Evolutionary conservation across 2,888 invertebrate species (phyloP), one percentile per base, ranked within the genome.

Genomic region (Malacosoma neustria): DNA sequence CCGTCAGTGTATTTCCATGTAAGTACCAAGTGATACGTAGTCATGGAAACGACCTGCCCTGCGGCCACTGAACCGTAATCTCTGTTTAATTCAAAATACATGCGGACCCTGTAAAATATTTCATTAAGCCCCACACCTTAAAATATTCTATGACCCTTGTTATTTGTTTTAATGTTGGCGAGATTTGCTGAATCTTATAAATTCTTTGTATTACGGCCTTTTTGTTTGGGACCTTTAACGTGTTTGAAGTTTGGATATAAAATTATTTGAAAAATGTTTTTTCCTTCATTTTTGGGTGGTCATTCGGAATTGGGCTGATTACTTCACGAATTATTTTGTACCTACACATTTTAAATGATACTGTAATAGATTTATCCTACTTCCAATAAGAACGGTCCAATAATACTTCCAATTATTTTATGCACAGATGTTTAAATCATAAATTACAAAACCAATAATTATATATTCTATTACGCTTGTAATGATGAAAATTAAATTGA

Each of bases 51-150:
- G 40, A 43, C 43, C 38, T 41, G 43, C 45, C 35, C 33, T 11
- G 43, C 41, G 45, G 48, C 43, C 42, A 41, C 31, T 38, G 39
- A 48, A 48, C 51, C 51, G 55, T 48, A 51, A 60, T 62, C 61
- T 53, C 60, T 66, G 65, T 72, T 72, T 69, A 67, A 71, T 67
- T 67, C 63, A 71, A 65, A 52, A 61, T 36, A 57, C 62, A 62
- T 61, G 57, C 57, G 53, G 57, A 64, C 70, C 71, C 66, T 61
- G 60, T 46, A 51, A 65, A 66, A 71, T 73, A 73, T 74, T 73
- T 73, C 73, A 74, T 73, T 71, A 72, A 68, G 57, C 51, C 41
- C 48, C 48, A 46, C 48, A 43, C 46, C 45, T 46, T 22, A 46
- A 52, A 56, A 57, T 57, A 62, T 62, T 57, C 36, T 34, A 40